Conservation (phyloP, 2,113 vertebrate genomes). For the Limnothrissa miodon region DNA sequence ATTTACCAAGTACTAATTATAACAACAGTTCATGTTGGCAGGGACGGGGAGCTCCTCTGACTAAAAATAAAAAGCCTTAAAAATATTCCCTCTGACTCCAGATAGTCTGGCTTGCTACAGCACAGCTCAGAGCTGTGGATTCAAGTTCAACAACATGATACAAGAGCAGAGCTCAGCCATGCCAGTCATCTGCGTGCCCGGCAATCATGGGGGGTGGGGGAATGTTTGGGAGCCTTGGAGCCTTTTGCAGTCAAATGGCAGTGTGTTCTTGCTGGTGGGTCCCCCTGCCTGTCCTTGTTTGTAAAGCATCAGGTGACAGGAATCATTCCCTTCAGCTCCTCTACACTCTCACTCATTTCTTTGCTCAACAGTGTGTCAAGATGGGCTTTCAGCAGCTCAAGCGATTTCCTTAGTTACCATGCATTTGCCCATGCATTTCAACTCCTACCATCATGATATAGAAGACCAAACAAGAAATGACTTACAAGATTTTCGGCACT, state of each 20-base stretch:
- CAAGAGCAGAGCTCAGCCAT: slow-evolving; percentile 82
- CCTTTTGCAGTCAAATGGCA: slow-evolving; percentile 69
- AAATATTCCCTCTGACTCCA: slow-evolving; percentile 96
- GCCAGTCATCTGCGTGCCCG: slow-evolving; percentile 77
- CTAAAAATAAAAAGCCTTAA: slow-evolving; percentile 93
- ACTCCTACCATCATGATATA: too few relatives aligned
- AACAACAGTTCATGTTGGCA: slow-evolving; percentile 68
- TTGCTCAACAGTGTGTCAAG: slow-evolving; percentile 77
- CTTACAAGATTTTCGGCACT: too few relatives aligned
- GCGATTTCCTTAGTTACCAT: slow-evolving; percentile 34
- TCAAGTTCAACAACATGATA: slow-evolving; percentile 95
- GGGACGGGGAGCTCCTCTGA: slow-evolving; percentile 55
- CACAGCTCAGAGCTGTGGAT: slow-evolving; percentile 78
- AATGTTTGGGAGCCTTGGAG: slow-evolving; percentile 41
- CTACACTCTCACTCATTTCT: slow-evolving; percentile 39
- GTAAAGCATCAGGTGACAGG: slow-evolving; percentile 68
- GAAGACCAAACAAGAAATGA: too few relatives aligned
- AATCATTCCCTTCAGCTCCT: neutral
- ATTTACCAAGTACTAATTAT: slow-evolving; percentile 80
- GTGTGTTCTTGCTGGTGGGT: slow-evolving; percentile 64
- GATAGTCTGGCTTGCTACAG: slow-evolving; percentile 87
- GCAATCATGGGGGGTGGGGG: slow-evolving; percentile 34
- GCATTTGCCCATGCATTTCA: neutral
- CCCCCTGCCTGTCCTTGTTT: slow-evolving; percentile 70
- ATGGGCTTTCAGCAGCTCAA: slow-evolving; percentile 53